Base-by-base conservation (phyloP, 2,797 vertebrate genomes). In the Botia kubotai region DNA sequence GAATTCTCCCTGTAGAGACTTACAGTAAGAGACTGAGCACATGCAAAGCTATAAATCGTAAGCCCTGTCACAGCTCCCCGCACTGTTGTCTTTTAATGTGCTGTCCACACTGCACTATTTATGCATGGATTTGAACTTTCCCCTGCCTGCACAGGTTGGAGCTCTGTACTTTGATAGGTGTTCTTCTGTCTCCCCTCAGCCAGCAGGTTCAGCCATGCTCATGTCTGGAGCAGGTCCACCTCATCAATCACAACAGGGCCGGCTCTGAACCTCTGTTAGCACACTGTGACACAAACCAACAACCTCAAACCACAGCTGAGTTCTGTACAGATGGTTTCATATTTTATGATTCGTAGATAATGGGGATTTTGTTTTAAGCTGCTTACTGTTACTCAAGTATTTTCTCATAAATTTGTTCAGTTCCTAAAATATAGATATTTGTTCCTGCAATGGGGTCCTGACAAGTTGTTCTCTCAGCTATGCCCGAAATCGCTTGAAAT, bases 81-180 rank as follows among this genome's bases (percentile, higher is more conserved):
- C 84, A 86, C 84, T 92, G 93, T 92, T 88, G 69, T 87, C 92
- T n/a, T 93, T 92, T 93, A 92, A 93, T 91, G 90, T 91, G 86
- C 88, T 75, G 82, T 90, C 86, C 89, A 43, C 81, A 72, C 60
- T 26, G 80, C 77, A 83, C 90, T 90, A 90, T 93, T 93, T 90
- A 92, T 93, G 91, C 89, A 86, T 87, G 88, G 86, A 89, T 82
- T 77, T 66, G 63, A 81, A 72, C 74, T 75, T 7, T 79, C 86
- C 84, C 89, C 83, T 80, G 86, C 86, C 90, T 85, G 82, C 70
- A 77, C 81, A 82, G 58, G 48, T 89, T 89, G 85, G 82, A 87
- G 86, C 86, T 88, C 89, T 90, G 88, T 89, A 87, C 88, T 92
- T 91, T 93, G 90, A 92, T 91, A 90, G 89, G 76, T 83, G 65